Conservation (phyloP, 2,888 invertebrate species). For the Copidosoma aretas region DNA sequence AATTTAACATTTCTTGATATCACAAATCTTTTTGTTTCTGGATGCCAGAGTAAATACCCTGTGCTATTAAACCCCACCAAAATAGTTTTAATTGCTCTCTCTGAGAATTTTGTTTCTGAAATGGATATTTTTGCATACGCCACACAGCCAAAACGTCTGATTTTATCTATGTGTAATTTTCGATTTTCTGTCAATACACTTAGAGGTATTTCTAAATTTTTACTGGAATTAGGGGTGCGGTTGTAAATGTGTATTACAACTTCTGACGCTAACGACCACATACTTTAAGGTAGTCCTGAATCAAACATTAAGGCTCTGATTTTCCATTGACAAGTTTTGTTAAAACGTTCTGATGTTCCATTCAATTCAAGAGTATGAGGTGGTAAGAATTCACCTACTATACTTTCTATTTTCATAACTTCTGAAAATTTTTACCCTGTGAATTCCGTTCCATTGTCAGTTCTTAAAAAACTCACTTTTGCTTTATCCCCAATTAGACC, state of each 20-base stretch:
- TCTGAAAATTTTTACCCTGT: not conserved
- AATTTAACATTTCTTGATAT: not conserved
- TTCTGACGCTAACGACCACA: not conserved
- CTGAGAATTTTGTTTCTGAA: not conserved
- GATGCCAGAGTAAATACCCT: slow-evolving; percentile 6
- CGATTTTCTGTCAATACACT: no score
- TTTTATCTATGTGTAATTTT: not conserved
- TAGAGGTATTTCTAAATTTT: not conserved
- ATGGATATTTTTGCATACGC: not conserved
- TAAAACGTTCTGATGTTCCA: not conserved
- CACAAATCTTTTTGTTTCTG: not conserved
- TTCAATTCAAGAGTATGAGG: not conserved
- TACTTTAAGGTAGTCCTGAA: not conserved
- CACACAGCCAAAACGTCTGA: slow-evolving; percentile 2
- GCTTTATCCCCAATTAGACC: no score
- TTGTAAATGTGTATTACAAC: not conserved
- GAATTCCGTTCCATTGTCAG: not conserved
- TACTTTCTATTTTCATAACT: not conserved
- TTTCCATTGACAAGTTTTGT: not conserved
- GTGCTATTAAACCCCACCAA: not conserved
- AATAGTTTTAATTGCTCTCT: not conserved
- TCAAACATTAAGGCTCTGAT: slow-evolving; percentile 2
- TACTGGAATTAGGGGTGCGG: not conserved
- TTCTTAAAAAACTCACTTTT: no score
- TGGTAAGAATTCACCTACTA: not conserved